Evolutionary conservation across 2,113 vertebrate species (phyloP).

Genomic region (Opisthocomus hoazin): DNA sequence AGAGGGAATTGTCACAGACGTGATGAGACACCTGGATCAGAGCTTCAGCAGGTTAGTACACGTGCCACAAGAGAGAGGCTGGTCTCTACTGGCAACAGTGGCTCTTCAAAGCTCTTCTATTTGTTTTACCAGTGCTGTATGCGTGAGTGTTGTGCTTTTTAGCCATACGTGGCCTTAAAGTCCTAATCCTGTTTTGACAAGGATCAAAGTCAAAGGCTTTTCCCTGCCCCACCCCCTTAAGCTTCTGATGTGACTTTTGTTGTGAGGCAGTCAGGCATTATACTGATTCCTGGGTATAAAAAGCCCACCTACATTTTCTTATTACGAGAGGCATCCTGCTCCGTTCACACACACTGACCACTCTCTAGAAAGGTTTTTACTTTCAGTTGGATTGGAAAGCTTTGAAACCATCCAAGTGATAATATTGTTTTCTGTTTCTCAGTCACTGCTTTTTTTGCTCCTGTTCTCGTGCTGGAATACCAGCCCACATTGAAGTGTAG

Average conservation of each 20-base stretch:
- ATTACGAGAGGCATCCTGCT: background rate
- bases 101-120: background rate
- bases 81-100: background rate
- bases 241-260: background rate
- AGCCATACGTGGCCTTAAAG: background rate
- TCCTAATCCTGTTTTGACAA: background rate
- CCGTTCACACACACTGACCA: background rate
- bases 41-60: background rate
- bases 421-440: background rate
- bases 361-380: background rate
- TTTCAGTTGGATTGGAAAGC: background rate
- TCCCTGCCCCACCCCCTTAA: background rate
- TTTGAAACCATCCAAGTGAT: background rate
- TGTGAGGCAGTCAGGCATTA: background rate
- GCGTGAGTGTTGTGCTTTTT: background rate
- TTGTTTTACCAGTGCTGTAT: background rate
- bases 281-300: background rate
- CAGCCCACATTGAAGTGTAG: background rate
- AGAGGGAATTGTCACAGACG: background rate
- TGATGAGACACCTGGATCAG: background rate
- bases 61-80: background rate
- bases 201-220: slow-evolving; percentile 30
- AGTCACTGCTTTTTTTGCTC: background rate
- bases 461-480: background rate
- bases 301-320: background rate